Evolutionary conservation across 2,113 vertebrate species (phyloP).

Genomic region (Sinocyclocheilus rhinocerous): DNA sequence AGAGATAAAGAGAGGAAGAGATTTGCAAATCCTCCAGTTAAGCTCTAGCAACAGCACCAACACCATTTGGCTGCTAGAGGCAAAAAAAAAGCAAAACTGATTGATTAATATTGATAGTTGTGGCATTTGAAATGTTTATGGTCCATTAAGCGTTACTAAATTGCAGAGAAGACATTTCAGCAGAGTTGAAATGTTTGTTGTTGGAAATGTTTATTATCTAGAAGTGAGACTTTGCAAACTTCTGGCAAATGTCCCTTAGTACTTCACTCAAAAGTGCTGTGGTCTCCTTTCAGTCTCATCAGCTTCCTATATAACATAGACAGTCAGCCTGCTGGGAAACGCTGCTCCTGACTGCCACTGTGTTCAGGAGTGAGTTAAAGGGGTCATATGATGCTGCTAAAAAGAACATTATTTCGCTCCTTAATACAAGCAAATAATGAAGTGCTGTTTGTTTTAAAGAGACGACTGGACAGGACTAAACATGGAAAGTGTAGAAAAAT

Average conservation of each 20-base stretch:
- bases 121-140: background rate
- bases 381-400: too few species aligned
- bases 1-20: background rate
- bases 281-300: constrained; percentile 6
- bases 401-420: too few species aligned
- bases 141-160: background rate
- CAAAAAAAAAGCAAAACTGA: background rate
- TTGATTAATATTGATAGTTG: background rate
- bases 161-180: background rate
- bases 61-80: background rate
- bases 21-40: background rate
- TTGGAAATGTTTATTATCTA: background rate
- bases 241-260: background rate
- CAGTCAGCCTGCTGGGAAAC: background rate
- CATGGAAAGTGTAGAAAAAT: background rate
- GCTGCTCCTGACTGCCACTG: background rate
- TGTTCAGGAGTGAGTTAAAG: background rate
- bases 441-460: constrained; percentile 26
- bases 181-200: background rate
- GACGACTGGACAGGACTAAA: background rate
- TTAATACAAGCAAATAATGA: constrained; percentile 12
- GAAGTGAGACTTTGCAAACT: background rate
- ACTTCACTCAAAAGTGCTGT: background rate
- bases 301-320: constrained; percentile 14
- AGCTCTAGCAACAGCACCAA: background rate